Base-by-base conservation (phyloP, 2,797 vertebrate genomes). In the Cryptoprocta ferox region DNA sequence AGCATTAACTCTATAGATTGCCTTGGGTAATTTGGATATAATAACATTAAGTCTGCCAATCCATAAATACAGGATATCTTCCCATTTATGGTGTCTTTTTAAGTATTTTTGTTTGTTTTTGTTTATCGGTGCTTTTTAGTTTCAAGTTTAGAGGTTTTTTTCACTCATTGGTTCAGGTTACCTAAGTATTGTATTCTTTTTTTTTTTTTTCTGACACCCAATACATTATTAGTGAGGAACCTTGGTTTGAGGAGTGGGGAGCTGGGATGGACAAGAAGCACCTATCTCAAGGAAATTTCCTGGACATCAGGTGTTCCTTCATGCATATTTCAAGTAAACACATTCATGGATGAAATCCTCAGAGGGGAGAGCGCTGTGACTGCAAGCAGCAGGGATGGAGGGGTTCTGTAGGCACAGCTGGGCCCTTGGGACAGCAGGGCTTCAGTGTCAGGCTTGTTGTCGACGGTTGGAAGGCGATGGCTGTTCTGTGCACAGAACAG, bases 401-500 rank as follows among this genome's bases (percentile, higher is more conserved):
- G 61, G 48, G 1, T 0, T 0, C 1, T 80, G 61, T 82, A 4
- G 6, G 91, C 26, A 0, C 32, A 16, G 87, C 93, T 45, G 3
- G 95, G 28, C 0, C 90, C 97, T 92, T 98, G 97, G 76, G 98
- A 97, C 82, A 99, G 99, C 88, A 99, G 99, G 97, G 98, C 98
- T 97, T 99, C 99, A 37, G 99, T 99, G 98, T 99, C 99, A 0
- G 98, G 98, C 84, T 99, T 99, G 15, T 99, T 99, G 98, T 99
- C 98, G 97, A 98, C 99, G 96, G 99, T 99, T 91, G 99, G 99
- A 63, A 99, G 99, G 11, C 18, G 98, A 30, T 99, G 99, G 99
- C 99, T 99, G 99, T 99, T 99, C 13, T 99, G 50, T 99, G 87
- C 99, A 99, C 98, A 99, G 99, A n/a, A n/a, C n/a, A n/a, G n/a